Evolutionary conservation across 2,888 invertebrate genomes (phyloP), one percentile per base, ranked within the genome.

Genomic region (Brassicogethes aeneus): DNA sequence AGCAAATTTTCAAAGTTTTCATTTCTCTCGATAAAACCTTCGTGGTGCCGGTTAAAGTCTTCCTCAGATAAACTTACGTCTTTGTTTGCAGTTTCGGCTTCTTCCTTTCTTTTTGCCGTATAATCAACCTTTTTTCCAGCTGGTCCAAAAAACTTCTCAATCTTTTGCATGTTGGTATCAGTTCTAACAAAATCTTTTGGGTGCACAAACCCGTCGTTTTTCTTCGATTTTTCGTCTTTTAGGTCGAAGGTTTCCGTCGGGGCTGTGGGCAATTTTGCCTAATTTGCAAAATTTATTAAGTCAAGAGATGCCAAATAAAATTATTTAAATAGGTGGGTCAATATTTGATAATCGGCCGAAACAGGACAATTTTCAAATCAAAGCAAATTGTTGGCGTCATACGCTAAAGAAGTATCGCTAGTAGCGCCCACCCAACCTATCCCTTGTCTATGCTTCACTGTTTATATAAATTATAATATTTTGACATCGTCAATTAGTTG

Each of bases 161-260:
- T 71, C 65, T 94, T 96, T 64, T 94, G 93, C 41, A 80, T 77
- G 29, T 77, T 77, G 0, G 82, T 70, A 66, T 89, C 86, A 0
- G 90, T 91, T 50, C 95, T 71, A 1, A 95, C 83, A 71, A 91
- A 71, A 53, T 81, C 76, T 57, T 78, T 77, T 0, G 80, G 74
- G 48, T 77, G 70, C 2, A 73, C 54, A 30, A 42, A 65, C 70
- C 71, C 15, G 57, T 56, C 43, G n/a, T n/a, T n/a, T 1, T 39
- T 43, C 36, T 42, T 12, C 36, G 42, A 17, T 34, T 41, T 40
- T 15, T 43, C 48, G 15, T 54, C 50, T 45, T 41, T 50, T 43
- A 51, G 45, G 16, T 64, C 52, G 32, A 48, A 47, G 46, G 65
- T 48, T 14, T 53, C 62, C 31, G 60, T 56, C 1, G 64, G 58